These are phyloP conservation scores for Colletes collaris DNA, from an alignment of 2,888 invertebrate species.

Conservation along the genomic window DNA sequence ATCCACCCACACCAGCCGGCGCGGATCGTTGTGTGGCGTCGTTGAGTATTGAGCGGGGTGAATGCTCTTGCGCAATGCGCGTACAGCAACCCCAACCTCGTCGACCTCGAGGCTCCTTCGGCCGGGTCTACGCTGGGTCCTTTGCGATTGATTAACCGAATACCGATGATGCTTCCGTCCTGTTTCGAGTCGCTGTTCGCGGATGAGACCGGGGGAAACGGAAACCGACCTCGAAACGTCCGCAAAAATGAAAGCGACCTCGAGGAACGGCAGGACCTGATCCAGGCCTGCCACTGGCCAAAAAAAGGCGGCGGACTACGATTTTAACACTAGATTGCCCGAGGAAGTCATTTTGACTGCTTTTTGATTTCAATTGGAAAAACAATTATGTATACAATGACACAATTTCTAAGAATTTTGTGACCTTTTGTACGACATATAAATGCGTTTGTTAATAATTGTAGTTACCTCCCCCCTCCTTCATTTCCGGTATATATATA, in stretches of 20 bases:
- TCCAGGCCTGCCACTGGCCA: neutral
- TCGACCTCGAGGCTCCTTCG: conserved; percentile 67
- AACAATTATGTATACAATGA: too few relatives aligned
- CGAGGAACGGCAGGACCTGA: neutral
- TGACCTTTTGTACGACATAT: too few relatives aligned
- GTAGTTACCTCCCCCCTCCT: too few relatives aligned
- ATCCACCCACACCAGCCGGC: conserved; percentile 33
- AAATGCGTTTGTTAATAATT: too few relatives aligned
- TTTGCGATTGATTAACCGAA: conserved; percentile 65
- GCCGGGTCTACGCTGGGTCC: conserved; percentile 54
- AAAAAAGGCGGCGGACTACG: neutral
- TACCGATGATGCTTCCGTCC: conserved; percentile 41
- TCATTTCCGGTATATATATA: too few relatives aligned
- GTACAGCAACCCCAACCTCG: conserved; percentile 72
- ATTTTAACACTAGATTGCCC: too few relatives aligned
- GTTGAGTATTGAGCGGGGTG: conserved; percentile 81
- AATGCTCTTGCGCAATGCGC: conserved; percentile 82
- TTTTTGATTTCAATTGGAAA: too few relatives aligned
- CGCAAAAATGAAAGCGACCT: too few relatives aligned
- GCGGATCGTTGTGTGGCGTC: conserved; percentile 51
- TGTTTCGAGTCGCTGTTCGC: neutral
- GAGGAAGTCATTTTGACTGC: too few relatives aligned
- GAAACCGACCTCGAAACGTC: too few relatives aligned
- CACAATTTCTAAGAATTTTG: too few relatives aligned
- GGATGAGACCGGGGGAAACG: neutral